phyloP scores from a whole-genome alignment of 2,113 vertebrate genomes.

The Perccottus glenii region DNA sequence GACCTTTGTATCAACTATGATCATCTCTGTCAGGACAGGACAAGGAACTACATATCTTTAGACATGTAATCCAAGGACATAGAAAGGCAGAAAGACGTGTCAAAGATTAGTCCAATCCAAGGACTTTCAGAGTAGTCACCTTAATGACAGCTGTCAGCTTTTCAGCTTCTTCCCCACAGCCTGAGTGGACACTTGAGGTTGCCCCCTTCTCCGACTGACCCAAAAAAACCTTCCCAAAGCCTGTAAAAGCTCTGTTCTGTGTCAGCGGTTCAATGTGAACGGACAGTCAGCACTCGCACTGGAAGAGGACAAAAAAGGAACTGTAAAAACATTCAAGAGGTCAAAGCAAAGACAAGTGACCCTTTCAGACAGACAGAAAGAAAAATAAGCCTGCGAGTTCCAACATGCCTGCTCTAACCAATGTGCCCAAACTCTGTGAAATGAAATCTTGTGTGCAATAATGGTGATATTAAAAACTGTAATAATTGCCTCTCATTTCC shows the following conservation, averaged over 20 bases:
- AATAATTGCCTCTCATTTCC: slow-evolving; percentile 65
- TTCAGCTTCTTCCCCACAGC: slow-evolving; percentile 9
- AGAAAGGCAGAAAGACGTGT: neutral
- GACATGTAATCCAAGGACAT: neutral
- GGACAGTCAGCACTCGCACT: slow-evolving; percentile 55
- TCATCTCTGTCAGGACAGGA: slow-evolving; percentile 17
- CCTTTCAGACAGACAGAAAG: slow-evolving; percentile 60
- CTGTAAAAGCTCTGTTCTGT: slow-evolving; percentile 58
- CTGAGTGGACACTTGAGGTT: slow-evolving; percentile 41
- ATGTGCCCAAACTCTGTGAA: slow-evolving; percentile 54
- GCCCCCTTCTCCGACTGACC: slow-evolving; percentile 25
- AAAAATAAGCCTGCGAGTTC: slow-evolving; percentile 65
- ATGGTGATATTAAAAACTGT: slow-evolving; percentile 56
- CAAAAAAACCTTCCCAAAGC: slow-evolving; percentile 45
- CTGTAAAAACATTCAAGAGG: slow-evolving; percentile 66
- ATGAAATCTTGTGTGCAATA: slow-evolving; percentile 57
- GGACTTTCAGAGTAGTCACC: slow-evolving; percentile 28
- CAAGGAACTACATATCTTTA: neutral
- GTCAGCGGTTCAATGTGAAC: slow-evolving; percentile 49
- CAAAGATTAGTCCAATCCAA: neutral
- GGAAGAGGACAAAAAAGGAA: slow-evolving; percentile 7
- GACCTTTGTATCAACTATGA: slow-evolving; percentile 60
- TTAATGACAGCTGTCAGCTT: slow-evolving; percentile 56
- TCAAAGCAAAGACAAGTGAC: slow-evolving; percentile 61
- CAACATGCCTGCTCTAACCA: slow-evolving; percentile 51